Evolutionary conservation across 1,140 invertebrate species (phyloP).

Genomic region (Varroa destructor): DNA sequence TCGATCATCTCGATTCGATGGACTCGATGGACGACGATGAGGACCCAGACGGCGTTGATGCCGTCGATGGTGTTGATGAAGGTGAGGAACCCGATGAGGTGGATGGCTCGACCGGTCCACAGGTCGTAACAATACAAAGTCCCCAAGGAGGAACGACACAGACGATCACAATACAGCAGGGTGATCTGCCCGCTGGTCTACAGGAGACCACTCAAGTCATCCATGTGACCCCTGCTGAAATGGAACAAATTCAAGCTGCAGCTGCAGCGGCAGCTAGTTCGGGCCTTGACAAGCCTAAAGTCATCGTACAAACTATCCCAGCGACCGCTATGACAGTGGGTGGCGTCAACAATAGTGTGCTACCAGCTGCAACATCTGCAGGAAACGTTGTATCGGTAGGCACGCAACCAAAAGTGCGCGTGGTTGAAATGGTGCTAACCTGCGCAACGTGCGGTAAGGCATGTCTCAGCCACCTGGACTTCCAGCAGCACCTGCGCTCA

Average conservation of each 20-base stretch:
- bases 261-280: slow-evolving; percentile 10
- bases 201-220: slow-evolving; percentile 17
- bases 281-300: slow-evolving; percentile 22
- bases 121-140: not conserved
- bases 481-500: slow-evolving; percentile 20
- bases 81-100: slow-evolving; percentile 5
- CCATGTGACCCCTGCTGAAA: slow-evolving; percentile 6
- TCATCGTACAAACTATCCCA: slow-evolving; percentile 14
- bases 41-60: slow-evolving; percentile 7
- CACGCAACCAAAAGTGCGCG: slow-evolving; percentile 12
- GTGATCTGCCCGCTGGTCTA: not conserved
- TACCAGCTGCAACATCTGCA: not conserved
- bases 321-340: not conserved
- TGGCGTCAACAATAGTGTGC: too few relatives aligned
- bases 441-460: slow-evolving; percentile 25
- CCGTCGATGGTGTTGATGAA: slow-evolving; percentile 3
- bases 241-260: slow-evolving; percentile 20
- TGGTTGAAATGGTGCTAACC: slow-evolving; percentile 26
- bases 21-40: slow-evolving; percentile 8
- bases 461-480: slow-evolving; percentile 28
- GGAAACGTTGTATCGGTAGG: not conserved
- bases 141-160: not conserved
- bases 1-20: slow-evolving; percentile 21
- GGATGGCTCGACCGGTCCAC: not conserved
- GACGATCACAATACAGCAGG: slow-evolving; percentile 24